phyloP scores from a whole-genome alignment of 2,888 invertebrate genomes.

The Fissipunctia ypsillon region DNA sequence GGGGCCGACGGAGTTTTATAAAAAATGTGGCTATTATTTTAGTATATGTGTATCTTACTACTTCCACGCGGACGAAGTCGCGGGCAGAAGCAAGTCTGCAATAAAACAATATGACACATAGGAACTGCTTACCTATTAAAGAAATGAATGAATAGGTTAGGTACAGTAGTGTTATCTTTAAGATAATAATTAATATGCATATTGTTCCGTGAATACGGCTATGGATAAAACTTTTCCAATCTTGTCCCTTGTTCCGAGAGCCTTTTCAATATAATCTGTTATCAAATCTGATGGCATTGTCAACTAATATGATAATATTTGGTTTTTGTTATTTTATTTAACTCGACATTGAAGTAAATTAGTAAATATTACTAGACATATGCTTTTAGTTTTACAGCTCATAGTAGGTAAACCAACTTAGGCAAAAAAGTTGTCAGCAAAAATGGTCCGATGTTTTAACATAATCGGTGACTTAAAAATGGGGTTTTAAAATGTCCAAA shows the following conservation, averaged over 20 bases:
- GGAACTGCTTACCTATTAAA: conserved; percentile 4
- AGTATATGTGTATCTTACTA: neutral
- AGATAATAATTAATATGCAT: conserved; percentile 16
- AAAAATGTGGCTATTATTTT: neutral
- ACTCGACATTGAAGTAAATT: neutral
- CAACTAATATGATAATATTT: neutral
- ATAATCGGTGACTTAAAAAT: no score
- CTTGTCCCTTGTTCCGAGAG: neutral
- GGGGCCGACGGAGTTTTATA: neutral
- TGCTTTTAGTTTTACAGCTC: neutral
- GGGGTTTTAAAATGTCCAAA: neutral
- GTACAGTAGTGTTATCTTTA: conserved; percentile 15
- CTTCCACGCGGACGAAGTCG: neutral
- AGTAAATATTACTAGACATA: neutral
- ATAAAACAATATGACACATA: conserved; percentile 14
- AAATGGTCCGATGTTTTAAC: neutral
- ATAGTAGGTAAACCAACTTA: neutral
- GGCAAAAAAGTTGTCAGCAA: neutral
- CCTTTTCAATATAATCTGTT: neutral
- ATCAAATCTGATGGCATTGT: neutral
- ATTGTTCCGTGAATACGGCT: conserved; percentile 15
- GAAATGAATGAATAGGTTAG: conserved; percentile 2
- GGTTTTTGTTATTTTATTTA: neutral
- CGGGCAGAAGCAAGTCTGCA: neutral
- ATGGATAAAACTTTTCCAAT: neutral